Conservation (phyloP, 92 coral and sea anemone species). For the Parazoanthus darwini region DNA sequence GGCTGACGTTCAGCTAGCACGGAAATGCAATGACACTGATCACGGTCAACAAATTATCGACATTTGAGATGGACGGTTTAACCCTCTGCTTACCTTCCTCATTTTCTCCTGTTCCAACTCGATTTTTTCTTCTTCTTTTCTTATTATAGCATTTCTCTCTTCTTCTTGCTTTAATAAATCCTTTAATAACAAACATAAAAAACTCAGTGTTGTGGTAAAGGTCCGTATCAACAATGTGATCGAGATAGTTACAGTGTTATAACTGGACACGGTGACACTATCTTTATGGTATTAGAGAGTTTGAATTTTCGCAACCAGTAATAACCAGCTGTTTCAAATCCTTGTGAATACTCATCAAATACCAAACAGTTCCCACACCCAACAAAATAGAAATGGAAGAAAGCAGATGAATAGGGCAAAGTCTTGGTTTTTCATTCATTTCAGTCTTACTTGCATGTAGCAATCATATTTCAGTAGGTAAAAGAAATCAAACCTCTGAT, state of each 20-base stretch:
- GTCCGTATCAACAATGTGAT: not conserved
- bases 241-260: not conserved
- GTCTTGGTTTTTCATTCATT: too few species aligned
- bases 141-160: constrained; percentile 69
- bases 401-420: too few species aligned
- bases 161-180: constrained; percentile 47
- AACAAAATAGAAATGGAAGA: too few species aligned
- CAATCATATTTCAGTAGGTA: too few species aligned
- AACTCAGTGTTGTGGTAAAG: not conserved
- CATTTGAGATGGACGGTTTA: too few species aligned
- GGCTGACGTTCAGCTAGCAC: not conserved
- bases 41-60: not conserved
- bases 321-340: too few species aligned
- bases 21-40: not conserved
- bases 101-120: constrained; percentile 48
- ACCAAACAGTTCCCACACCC: too few species aligned
- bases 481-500: too few species aligned
- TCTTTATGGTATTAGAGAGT: too few species aligned
- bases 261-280: not conserved
- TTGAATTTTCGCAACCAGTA: too few species aligned
- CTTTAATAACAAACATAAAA: constrained; percentile 15
- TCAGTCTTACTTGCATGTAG: too few species aligned
- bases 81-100: constrained; percentile 6
- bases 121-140: constrained; percentile 60
- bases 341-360: too few species aligned